Base-by-base conservation (phyloP, 2,888 invertebrate species). In the Xestia c-nigrum region DNA sequence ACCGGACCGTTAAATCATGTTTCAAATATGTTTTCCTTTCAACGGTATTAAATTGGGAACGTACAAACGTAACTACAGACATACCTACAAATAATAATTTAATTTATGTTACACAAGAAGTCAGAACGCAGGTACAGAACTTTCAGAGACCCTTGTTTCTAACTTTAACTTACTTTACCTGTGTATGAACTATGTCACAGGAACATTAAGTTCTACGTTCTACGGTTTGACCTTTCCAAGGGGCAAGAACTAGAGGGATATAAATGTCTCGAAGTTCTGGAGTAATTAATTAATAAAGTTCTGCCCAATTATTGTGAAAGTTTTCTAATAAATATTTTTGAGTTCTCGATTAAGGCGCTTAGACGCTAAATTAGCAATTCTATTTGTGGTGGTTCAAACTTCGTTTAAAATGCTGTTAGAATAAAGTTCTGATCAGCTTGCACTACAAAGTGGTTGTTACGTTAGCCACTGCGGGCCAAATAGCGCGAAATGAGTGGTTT, bases 111-210 rank as follows among this genome's bases (percentile, higher is more conserved):
- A 46, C 55, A 70, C 68, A 63, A 63, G 64, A 59, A 81, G 57
- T 69, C 50, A 52, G 52, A 46, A 65, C 12, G 65, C 63, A 57
- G 43, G 7, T 31, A 52, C 43, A 31, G 19, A 82, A 74, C n/a
- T 71, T 69, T 38, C 63, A 52, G 24, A 24, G 68, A 74, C 65
- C 68, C 77, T 67, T 70, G 78, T 78, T 78, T 59, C 46, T 31
- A 63, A 76, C 64, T 71, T 74, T 40, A 83, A 78, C 61, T 66
- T n/a, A 47, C 46, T 74, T 78, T 57, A 78, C 40, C 74, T 55
- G 16, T 50, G 46, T 78, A 68, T 66, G 57, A 83, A 83, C 68
- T 78, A 82, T 78, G 83, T 78, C 55, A 78, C 57, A 72, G 66
- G 19, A 57, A 83, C 79, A 77, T 66, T 74, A 74, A 72, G 74